These are phyloP conservation scores for Temnothorax unifasciatus DNA, from an alignment of 2,888 invertebrate genomes.

Conservation along the genomic window DNA sequence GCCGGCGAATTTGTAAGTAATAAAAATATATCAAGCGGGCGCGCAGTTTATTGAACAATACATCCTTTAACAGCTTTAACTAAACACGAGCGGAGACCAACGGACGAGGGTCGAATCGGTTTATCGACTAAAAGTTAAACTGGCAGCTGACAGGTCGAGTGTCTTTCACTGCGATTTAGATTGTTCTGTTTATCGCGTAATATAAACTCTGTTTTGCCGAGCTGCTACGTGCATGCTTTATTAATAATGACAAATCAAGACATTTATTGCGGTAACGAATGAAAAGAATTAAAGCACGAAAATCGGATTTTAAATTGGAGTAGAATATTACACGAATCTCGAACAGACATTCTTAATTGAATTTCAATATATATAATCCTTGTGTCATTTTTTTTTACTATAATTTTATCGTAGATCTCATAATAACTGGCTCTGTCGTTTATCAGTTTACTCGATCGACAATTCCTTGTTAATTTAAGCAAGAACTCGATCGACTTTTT, in stretches of 20 bases:
- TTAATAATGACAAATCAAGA: slow-evolving; percentile 22
- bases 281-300: background rate
- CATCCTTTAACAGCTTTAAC: background rate
- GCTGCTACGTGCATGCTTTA: slow-evolving; percentile 7
- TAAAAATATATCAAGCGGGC: slow-evolving; percentile 11
- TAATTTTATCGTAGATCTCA: background rate
- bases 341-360: background rate
- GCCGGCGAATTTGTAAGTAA: slow-evolving; percentile 4
- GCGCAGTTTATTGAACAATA: slow-evolving; percentile 19
- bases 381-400: background rate
- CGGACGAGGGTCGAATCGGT: background rate
- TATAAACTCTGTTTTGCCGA: background rate
- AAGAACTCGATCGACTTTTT: background rate
- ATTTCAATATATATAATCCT: slow-evolving; percentile 10
- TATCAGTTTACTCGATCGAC: background rate
- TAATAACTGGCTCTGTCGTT: background rate
- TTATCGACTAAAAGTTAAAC: slow-evolving; percentile 46
- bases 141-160: slow-evolving; percentile 18
- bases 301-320: slow-evolving; percentile 8
- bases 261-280: background rate
- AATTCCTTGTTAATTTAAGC: background rate
- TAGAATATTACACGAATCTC: background rate
- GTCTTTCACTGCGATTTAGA: slow-evolving; percentile 16
- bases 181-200: slow-evolving; percentile 17
- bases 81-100: background rate